Evolutionary conservation across 2,113 vertebrate genomes (phyloP), one percentile per base, ranked within the genome.

Genomic region (Sprattus sprattus): DNA sequence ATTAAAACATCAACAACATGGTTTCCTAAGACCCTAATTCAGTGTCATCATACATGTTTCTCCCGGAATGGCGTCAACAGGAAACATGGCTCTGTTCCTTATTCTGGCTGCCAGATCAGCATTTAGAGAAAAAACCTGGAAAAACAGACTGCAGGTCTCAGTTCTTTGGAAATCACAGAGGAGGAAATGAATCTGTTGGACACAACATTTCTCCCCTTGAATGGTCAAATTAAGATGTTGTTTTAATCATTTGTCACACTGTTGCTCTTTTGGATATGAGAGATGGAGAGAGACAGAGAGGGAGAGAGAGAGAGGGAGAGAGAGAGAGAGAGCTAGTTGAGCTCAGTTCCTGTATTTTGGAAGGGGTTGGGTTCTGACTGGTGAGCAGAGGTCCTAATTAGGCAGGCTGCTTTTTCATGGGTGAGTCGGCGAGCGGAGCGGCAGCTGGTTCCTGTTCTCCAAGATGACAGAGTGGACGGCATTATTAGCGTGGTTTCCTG

Each of bases 401-500:
- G 71, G 32, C 71, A 11, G 71, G 28, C 71, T 78, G 71, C 71
- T 78, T 78, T 78, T 78, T 16, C 71, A 78, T 44, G 71, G 71
- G 71, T 15, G 32, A 78, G 71, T 13, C 71, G 71, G 32, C 9
- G 71, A 44, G 28, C 71, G 16, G 71, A 44, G 71, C 25, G 39
- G 71, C 71, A 78, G 71, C 71, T 78, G 71, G 28, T 39, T 78
- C 71, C 71, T 78, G 71, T 78, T 39, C 11, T 4, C 25, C 16
- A 10, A 32, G 4, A 6, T 78, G 71, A 78, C 71, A 78, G 71
- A 78, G 71, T 78, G 71, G 71, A 78, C 28, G 11, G 71, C 28
- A 50, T 88, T 91, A 89, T 86, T 85, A 80, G 84, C 84, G 64
- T 20, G 50, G 81, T 44, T 83, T 82, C 54, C 86, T 87, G 84